Conservation (phyloP, 2,113 vertebrate species). For the Capra hircus region DNA sequence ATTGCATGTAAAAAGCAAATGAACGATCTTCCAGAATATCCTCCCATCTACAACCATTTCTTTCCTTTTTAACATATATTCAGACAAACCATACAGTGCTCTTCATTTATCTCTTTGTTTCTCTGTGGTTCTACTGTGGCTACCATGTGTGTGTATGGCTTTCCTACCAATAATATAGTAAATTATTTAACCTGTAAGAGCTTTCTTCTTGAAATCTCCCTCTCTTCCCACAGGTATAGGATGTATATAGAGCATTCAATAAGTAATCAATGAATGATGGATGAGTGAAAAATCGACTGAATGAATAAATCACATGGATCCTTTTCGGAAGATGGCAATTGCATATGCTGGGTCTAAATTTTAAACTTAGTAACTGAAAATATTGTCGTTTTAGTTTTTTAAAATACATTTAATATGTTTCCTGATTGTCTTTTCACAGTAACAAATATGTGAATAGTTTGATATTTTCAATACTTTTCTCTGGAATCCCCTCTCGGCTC, state of each 20-base stretch:
- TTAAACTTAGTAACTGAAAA: neutral
- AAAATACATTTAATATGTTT: neutral
- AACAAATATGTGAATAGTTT: neutral
- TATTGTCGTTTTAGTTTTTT: neutral
- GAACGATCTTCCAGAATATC: neutral
- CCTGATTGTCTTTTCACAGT: neutral
- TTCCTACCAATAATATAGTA: neutral
- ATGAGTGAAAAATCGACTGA: neutral
- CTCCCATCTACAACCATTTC: neutral
- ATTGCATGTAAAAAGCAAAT: neutral
- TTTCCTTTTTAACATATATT: neutral
- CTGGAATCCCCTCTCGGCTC: neutral
- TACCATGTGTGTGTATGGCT: neutral
- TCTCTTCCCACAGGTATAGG: neutral
- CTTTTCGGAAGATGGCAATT: conserved; percentile 6
- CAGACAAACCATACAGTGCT: neutral
- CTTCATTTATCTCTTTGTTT: neutral
- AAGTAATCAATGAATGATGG: neutral
- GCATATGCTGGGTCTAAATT: neutral
- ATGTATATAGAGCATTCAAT: neutral
- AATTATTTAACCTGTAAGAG: neutral
- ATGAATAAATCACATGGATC: neutral
- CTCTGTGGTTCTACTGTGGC: neutral
- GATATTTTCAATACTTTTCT: neutral
- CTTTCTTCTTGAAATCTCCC: neutral